Conservation (phyloP, 2,888 invertebrate species). For the Labia minor region DNA sequence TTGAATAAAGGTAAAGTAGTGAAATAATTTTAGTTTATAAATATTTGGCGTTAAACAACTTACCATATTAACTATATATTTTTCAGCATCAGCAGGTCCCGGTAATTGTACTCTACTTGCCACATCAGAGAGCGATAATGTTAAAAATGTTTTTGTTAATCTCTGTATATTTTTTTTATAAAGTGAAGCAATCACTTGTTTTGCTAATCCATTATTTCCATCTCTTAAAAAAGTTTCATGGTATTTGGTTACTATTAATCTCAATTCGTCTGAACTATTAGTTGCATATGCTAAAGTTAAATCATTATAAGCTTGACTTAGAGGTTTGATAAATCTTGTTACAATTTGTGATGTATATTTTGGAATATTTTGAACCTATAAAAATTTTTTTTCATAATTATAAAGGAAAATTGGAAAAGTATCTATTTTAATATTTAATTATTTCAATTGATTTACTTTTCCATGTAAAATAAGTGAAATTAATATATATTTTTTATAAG, state of each 20-base stretch:
- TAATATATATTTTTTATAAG: conserved; percentile 92
- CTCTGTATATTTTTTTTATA: conserved; percentile 95
- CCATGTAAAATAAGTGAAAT: conserved; percentile 85
- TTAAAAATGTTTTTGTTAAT: conserved; percentile 87
- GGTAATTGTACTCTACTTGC: conserved; percentile 78
- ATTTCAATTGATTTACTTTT: conserved; percentile 48
- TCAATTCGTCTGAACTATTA: conserved; percentile 60
- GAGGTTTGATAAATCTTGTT: conserved; percentile 68
- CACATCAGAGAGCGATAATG: conserved; percentile 77
- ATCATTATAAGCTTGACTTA: conserved; percentile 81
- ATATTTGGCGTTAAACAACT: no score
- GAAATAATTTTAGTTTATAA: no score
- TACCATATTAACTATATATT: conserved; percentile 91
- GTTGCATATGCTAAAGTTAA: conserved; percentile 69
- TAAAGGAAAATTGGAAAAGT: conserved; percentile 15
- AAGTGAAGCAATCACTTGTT: conserved; percentile 73
- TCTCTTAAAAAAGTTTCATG: conserved; percentile 62
- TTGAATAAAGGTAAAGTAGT: no score
- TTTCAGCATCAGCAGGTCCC: conserved; percentile 79
- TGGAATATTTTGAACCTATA: conserved; percentile 53
- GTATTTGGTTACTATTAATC: conserved; percentile 60
- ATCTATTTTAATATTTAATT: no score
- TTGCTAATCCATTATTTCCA: conserved; percentile 46
- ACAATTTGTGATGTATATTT: conserved; percentile 89
- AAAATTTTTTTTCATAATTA: conserved; percentile 15